Evolutionary conservation across 2,797 vertebrate genomes (phyloP), one percentile per base, ranked within the genome.

Genomic region (Sandelia bainsii): DNA sequence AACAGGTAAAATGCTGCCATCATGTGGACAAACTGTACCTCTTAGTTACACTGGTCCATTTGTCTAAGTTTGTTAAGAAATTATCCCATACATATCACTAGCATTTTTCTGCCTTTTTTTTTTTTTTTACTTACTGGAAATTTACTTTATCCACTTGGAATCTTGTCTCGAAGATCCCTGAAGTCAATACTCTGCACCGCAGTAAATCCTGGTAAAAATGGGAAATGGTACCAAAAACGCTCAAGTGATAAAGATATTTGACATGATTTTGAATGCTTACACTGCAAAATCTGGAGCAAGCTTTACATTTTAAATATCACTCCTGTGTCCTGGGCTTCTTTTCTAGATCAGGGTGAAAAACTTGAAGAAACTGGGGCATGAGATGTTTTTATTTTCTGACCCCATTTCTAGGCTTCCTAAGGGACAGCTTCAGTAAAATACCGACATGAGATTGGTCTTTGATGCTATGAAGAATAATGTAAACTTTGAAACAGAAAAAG

Each of bases 121-220:
- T 6, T 10, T 8, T 10, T 74, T 72, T 52, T 75, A 96, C 97
- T 97, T 91, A 98, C 97, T 98, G 97, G 92, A 99, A 99, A 95
- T 99, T 99, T 78, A 99, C 97, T 96, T 99, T 99, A 89, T 99
- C 97, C 92, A 99, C 97, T 87, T 99, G 97, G 93, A 99, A 99
- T 93, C 96, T 97, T 50, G 97, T 99, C 94, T 99, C 97, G 80
- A 99, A 99, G 94, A 99, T 99, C 88, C 97, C 97, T 85, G 97
- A 99, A 86, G 97, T 98, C 91, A 99, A 92, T 83, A 99, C 97
- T 88, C 97, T 95, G 96, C 97, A 99, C 89, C 97, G 95, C 80
- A 98, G 95, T 89, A 99, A 95, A 89, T 99, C 97, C 97, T 99
- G 72, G 42, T 39, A 17, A 64, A 46, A 23, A 66, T 0, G 40